These are phyloP conservation scores for Thalassophryne amazonica DNA, from an alignment of 2,797 vertebrate genomes.

Conservation along the genomic window DNA sequence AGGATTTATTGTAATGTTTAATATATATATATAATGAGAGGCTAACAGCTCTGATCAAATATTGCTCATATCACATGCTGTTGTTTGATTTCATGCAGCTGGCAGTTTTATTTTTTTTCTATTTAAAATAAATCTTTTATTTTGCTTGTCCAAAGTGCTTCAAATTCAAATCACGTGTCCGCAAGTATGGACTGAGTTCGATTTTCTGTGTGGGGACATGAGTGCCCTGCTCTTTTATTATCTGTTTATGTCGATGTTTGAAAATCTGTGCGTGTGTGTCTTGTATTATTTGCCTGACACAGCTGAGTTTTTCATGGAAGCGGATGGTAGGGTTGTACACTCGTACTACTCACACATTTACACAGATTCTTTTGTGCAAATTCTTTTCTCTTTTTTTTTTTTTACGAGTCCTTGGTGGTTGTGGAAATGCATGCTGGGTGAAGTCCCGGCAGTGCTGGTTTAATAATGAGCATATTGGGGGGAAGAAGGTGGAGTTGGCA, in stretches of 20 bases:
- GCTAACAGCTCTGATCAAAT: too few relatives aligned
- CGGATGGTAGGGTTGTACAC: too few relatives aligned
- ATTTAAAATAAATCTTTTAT: neutral
- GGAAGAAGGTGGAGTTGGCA: conserved; percentile 59
- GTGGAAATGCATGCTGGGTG: conserved; percentile 51
- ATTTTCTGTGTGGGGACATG: neutral
- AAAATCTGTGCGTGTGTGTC: neutral
- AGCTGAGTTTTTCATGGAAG: too few relatives aligned
- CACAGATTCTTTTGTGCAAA: conserved; percentile 3
- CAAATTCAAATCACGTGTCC: neutral
- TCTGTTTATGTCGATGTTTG: neutral
- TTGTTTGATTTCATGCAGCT: too few relatives aligned
- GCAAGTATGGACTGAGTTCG: neutral
- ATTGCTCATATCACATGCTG: too few relatives aligned
- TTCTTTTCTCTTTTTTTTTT: conserved; percentile 49
- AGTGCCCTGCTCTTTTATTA: neutral
- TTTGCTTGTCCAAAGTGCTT: neutral
- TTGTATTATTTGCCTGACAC: too few relatives aligned
- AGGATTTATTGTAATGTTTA: too few relatives aligned
- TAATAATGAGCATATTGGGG: conserved; percentile 74
- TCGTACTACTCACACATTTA: neutral
- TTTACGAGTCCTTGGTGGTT: conserved; percentile 71
- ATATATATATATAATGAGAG: too few relatives aligned
- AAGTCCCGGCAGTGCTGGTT: conserved; percentile 52
- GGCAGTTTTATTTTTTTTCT: neutral